Base-by-base conservation (phyloP, 2,113 vertebrate genomes). In the Oreotragus oreotragus region DNA sequence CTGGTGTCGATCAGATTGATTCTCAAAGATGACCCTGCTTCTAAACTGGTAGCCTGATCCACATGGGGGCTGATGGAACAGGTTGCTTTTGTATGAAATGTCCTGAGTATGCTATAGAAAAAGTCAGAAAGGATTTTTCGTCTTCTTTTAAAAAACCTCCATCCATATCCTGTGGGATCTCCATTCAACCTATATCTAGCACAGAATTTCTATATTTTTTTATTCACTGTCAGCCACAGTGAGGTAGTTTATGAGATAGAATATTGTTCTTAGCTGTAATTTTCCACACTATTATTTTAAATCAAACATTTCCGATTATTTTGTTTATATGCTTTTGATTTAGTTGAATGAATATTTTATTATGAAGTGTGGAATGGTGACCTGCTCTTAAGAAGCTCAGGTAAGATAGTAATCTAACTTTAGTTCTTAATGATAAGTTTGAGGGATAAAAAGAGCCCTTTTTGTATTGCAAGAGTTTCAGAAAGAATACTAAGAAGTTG, bases 311-410 rank as follows among this genome's bases (percentile, higher is more conserved):
- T 90, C 12, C 1, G 28, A 84, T 84, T 91, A 84, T 55, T 93
- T 84, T 9, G 27, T 87, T 95, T 80, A 51, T 58, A 88, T 57
- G 39, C 33, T 36, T 86, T 79, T 39, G 58, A 85, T 77, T 90
- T 96, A 83, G 95, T 88, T 94, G 62, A 86, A 92, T 33, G 87
- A 92, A 89, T 66, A 90, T 17, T 62, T 96, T 86, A 43, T 23
- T 80, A 86, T 77, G 45, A 84, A 93, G 93, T 5, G 23, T 89
- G 53, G 43, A 89, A 89, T 53, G 33, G 58, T 45, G 7, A 97
- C 90, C 14, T 89, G 7, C 4, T 53, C 15, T 88, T 36, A 96
- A 53, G 30, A 76, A 47, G 4, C 7, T 60, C 30, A 90, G n/a
- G 33, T 4, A 2, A 49, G 36, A 79, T 1, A 96, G 16, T 55